Base-by-base conservation (phyloP, 2,113 vertebrate genomes). In the Syrmaticus mikado region DNA sequence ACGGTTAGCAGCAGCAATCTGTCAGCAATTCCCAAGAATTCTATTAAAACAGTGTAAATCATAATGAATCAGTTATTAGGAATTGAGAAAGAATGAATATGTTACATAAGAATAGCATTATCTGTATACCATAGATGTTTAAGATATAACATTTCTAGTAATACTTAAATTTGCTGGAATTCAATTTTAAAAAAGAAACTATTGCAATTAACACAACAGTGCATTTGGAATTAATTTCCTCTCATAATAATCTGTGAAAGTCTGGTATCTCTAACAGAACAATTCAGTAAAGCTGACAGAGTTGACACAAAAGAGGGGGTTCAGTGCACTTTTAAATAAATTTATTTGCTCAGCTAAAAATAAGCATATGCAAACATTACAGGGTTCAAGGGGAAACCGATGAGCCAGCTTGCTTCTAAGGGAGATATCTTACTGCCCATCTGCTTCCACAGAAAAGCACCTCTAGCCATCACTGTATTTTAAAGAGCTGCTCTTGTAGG, bases 301-400 rank as follows among this genome's bases (percentile, higher is more conserved):
- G 64, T 77, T 92, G 41, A 61, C 32, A 24, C 67, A 61, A 85
- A 85, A 87, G 57, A 43, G 48, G 4, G 4, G 18, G 7, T 82
- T 92, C 41, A 57, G 1, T 71, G 24, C 43, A 55, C 53, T 90
- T 90, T 84, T 24, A 84, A 93, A 16, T 82, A 41, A 8, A 6
- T 79, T 91, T 88, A 82, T 84, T 96, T 96, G 71, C 36, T 92
- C 24, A 68, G 52, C 72, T 89, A 89, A 89, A 89, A 94, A 72
- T 85, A 92, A 93, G 48, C 55, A 36, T 93, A 89, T 94, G 67
- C 57, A 89, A 85, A 72, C 28, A 64, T 55, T 66, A 46, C 10
- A 45, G 50, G 16, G 14, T 79, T 95, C 78, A 89, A 79, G 89
- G 27, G 30, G n/a, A 93, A 82, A 66, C 4, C 7, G 79, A 13